Evolutionary conservation across 1,140 invertebrate species (phyloP).

Genomic region (Bombus ignitus): DNA sequence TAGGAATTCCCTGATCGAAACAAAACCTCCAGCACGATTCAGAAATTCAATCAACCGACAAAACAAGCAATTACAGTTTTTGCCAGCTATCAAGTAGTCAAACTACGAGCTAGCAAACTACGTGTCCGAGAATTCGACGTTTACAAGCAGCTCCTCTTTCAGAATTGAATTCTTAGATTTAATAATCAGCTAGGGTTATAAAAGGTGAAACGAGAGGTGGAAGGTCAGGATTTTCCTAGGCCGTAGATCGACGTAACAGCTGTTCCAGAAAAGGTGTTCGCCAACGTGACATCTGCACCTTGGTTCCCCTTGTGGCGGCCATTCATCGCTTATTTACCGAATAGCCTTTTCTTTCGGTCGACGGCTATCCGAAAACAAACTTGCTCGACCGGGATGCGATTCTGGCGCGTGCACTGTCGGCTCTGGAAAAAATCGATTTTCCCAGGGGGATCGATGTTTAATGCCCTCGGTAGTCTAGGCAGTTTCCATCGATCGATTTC

Average conservation of each 20-base stretch:
- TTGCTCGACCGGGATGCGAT: not conserved
- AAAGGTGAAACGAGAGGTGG: not conserved
- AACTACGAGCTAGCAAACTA: not conserved
- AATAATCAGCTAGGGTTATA: not conserved
- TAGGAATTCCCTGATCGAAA: not conserved
- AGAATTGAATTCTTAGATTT: not conserved
- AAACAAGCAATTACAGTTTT: not conserved
- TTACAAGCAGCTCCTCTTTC: not conserved
- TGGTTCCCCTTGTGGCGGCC: not conserved
- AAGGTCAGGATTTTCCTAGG: conserved; percentile 45
- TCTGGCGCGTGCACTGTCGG: not conserved
- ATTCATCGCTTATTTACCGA: conserved; percentile 51
- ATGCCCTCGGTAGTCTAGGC: not conserved
- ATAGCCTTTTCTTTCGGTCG: conserved; percentile 37
- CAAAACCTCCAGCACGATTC: not conserved
- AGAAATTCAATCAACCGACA: not conserved
- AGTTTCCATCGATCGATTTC: conserved; percentile 3
- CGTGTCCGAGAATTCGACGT: not conserved
- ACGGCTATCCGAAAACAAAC: conserved; percentile 23
- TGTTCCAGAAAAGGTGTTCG: conserved; percentile 67
- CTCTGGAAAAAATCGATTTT: conserved; percentile 27
- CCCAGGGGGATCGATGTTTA: conserved; percentile 20
- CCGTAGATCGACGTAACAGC: conserved; percentile 56
- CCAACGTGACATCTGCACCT: conserved; percentile 66
- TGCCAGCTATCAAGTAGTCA: not conserved